These are phyloP conservation scores for Corbicula japonica DNA, from an alignment of 2,888 invertebrate species.

Conservation along the genomic window DNA sequence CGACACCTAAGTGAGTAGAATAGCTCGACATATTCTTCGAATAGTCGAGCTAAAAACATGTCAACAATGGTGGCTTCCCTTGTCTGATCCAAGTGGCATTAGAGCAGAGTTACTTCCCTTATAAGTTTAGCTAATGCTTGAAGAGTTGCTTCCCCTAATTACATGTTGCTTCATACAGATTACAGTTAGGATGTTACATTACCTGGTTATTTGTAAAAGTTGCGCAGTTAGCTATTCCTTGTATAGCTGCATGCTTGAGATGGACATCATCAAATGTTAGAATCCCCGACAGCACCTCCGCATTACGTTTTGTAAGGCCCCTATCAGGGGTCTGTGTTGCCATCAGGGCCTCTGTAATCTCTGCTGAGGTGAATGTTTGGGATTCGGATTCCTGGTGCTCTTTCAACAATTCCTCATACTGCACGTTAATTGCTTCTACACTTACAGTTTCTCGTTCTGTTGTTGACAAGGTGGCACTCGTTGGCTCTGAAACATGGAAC, in stretches of 20 bases:
- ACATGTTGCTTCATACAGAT: background rate
- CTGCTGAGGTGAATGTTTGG: constrained; percentile 59
- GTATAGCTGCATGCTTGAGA: constrained; percentile 87
- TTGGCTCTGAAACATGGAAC: constrained; percentile 17
- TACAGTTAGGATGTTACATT: background rate
- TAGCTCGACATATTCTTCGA: too few relatives aligned
- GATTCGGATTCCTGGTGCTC: constrained; percentile 45
- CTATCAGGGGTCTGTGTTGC: constrained; percentile 72
- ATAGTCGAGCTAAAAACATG: too few relatives aligned
- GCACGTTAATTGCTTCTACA: constrained; percentile 46
- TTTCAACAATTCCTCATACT: constrained; percentile 63
- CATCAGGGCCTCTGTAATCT: constrained; percentile 72
- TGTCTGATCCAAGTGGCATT: too few relatives aligned
- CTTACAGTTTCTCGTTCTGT: constrained; percentile 32
- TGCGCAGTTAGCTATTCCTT: constrained; percentile 88
- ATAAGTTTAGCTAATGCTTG: too few relatives aligned
- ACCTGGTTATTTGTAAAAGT: constrained; percentile 88
- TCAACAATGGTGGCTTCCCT: too few relatives aligned
- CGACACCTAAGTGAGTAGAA: too few relatives aligned
- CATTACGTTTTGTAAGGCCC: constrained; percentile 68
- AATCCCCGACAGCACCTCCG: constrained; percentile 81
- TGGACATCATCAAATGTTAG: constrained; percentile 87
- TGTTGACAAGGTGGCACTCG: constrained; percentile 16
- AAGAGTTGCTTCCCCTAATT: too few relatives aligned
- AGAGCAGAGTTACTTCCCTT: too few relatives aligned